Percentiles rank a stretch among this genome's conserved stretches.
Evolutionary conservation across 2,113 vertebrate species (phyloP).

Genomic region (Lamprologus ornatipinnis): DNA sequence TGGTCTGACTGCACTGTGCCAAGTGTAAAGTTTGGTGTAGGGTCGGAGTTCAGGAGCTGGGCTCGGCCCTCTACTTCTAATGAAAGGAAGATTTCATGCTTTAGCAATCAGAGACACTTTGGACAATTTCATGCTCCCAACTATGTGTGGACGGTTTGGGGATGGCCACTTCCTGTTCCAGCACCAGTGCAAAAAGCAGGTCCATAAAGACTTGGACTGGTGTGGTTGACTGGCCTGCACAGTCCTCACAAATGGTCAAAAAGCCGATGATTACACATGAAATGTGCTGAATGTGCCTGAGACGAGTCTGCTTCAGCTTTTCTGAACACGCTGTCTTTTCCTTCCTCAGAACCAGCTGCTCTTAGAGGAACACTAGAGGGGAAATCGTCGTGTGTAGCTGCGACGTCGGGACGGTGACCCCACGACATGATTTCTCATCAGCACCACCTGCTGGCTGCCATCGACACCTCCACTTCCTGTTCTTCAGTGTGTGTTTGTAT

Average conservation of each 20-base stretch:
- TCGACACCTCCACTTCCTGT: not conserved
- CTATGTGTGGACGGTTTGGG: not conserved
- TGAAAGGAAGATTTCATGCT: not conserved
- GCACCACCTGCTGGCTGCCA: conserved; percentile 13
- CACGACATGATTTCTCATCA: conserved; percentile 56
- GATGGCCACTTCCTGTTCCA: not conserved
- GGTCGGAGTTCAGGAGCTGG: not conserved
- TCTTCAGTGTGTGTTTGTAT: not conserved
- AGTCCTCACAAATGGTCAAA: not conserved
- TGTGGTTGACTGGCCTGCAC: not conserved
- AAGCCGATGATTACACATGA: not conserved
- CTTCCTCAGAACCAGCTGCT: conserved; percentile 81
- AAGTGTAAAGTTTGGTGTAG: not conserved
- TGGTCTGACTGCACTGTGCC: not conserved
- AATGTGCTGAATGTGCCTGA: not conserved
- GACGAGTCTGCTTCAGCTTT: not conserved
- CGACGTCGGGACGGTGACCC: conserved; percentile 73
- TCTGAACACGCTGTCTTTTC: not conserved
- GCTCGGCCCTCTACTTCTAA: accelerated
- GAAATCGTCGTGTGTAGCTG: conserved; percentile 59
- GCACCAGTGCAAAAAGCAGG: not conserved
- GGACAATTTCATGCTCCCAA: not conserved
- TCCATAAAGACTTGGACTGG: not conserved
- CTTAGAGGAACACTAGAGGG: conserved; percentile 66
- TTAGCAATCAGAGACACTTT: not conserved